These are phyloP conservation scores for Eospalax fontanierii DNA, from an alignment of 2,797 vertebrate genomes.

Conservation along the genomic window DNA sequence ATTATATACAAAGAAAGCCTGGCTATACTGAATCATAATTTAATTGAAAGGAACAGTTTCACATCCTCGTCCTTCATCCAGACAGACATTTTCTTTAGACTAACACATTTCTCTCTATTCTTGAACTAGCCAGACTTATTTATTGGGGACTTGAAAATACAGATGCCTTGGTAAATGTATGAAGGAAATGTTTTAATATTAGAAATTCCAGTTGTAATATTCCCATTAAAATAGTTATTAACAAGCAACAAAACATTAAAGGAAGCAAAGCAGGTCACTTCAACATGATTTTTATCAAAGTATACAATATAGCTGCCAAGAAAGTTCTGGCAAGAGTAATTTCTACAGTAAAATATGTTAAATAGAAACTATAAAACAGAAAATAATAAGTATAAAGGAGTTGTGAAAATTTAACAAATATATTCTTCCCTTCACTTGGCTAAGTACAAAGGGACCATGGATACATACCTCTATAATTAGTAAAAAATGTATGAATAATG, in stretches of 20 bases:
- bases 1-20: background rate
- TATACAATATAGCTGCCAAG: background rate
- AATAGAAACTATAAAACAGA: conserved; percentile 4
- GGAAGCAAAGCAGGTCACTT: background rate
- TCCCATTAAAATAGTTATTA: background rate
- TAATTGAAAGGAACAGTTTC: background rate
- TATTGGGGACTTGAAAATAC: background rate
- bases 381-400: background rate
- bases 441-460: background rate
- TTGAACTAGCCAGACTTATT: background rate
- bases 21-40: background rate
- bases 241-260: background rate
- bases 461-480: background rate
- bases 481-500: conserved; percentile 6
- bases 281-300: background rate
- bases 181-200: background rate
- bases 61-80: background rate
- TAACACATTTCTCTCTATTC: background rate
- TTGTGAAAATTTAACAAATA: background rate
- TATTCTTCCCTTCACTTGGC: background rate
- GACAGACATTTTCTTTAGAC: background rate
- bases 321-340: conserved; percentile 27
- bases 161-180: background rate
- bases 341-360: background rate
- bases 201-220: background rate